Base-by-base conservation (phyloP, 2,888 invertebrate species). In the Coenonympha arcania region DNA sequence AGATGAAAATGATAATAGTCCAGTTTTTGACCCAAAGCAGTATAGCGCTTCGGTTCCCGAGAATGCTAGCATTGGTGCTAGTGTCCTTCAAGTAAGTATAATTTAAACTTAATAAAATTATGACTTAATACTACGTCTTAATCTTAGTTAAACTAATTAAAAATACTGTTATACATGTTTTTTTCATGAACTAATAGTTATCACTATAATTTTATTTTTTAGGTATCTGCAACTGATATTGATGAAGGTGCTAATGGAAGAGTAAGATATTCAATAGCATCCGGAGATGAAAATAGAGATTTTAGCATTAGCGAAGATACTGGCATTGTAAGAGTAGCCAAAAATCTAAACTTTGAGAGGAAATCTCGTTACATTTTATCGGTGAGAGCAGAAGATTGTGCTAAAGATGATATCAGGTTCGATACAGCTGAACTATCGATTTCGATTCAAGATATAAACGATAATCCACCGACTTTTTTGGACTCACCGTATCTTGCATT, bases 401-500 rank as follows among this genome's bases (percentile, higher is more conserved):
- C 93, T 18, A 90, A 90, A 61, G 92, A 92, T 68, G 89, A 91
- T 60, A 88, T 88, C 43, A 89, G 89, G 71, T 92, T 89, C 72
- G 94, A 92, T 87, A 93, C 90, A 50, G 94, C 91, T 61, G 92
- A 93, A 75, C 89, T 96, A 62, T 90, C 92, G 54, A 94, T 98
- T 66, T 90, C 90, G 50, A 92, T 98, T 46, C 90, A 93, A 59
- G 96, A 98, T 79, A 93, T 96, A 69, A 97, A 98, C 81, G 97
- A 98, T 84, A 96, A 96, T 71, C 92, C 93, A 22, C 98, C 98
- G 36, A 92, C 94, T 36, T 98, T 98, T 80, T 85, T 95, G 61
- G 94, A 98, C 80, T 96, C 96, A n/a, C 97, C 97, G 0, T 97
- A 96, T 81, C 86, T 95, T 69, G 95, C 95, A 3, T 93, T 94